Percentiles rank a stretch among this genome's conserved stretches.
Evolutionary conservation across 2,888 invertebrate species (phyloP).

Genomic region (Tineola bisselliella): DNA sequence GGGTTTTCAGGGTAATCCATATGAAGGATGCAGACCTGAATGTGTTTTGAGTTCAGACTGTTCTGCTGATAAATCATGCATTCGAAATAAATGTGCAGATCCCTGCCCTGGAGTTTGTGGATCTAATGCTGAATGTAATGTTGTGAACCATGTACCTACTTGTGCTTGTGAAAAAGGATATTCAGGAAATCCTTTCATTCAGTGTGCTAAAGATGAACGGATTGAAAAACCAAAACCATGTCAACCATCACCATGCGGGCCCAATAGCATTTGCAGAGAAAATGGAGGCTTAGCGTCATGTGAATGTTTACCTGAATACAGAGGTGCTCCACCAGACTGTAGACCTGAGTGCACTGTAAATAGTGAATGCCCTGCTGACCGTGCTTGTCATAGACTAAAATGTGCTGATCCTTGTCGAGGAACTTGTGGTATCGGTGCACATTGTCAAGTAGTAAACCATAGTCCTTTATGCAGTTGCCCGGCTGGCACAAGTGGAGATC

Average conservation of each 20-base stretch:
- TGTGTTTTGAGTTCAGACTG: conserved; percentile 89
- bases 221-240: conserved; percentile 70
- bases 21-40: conserved; percentile 87
- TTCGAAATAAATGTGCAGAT: conserved; percentile 84
- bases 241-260: conserved; percentile 79
- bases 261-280: conserved; percentile 79
- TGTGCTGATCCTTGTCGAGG: conserved; percentile 83
- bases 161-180: conserved; percentile 80
- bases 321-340: conserved; percentile 77
- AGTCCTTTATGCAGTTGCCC: conserved; percentile 82
- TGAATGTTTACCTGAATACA: conserved; percentile 74
- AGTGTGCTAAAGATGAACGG: conserved; percentile 40
- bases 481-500: conserved; percentile 72
- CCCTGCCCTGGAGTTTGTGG: conserved; percentile 90
- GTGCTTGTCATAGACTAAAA: conserved; percentile 80
- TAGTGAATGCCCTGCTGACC: conserved; percentile 78
- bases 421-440: conserved; percentile 75
- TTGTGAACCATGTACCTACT: conserved; percentile 86
- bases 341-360: conserved; percentile 81
- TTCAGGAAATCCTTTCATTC: conserved; percentile 75
- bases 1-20: conserved; percentile 86
- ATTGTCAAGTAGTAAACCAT: conserved; percentile 82
- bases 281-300: conserved; percentile 79
- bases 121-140: conserved; percentile 81
- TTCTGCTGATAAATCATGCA: conserved; percentile 82